Conservation (phyloP, 53 echinoderm and acorn worm genomes). For the Echinarachnius parma region DNA sequence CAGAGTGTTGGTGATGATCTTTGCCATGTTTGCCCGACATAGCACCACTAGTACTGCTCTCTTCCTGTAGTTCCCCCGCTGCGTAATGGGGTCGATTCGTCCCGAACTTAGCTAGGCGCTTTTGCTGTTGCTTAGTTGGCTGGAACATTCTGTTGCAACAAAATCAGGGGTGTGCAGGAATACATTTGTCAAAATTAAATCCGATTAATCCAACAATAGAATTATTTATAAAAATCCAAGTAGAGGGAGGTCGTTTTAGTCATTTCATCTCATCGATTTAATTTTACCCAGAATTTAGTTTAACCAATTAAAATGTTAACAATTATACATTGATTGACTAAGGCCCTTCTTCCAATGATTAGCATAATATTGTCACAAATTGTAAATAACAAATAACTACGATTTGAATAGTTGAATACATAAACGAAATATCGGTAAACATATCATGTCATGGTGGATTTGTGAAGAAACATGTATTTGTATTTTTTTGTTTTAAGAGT, state of each 20-base stretch:
- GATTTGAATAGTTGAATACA: no score
- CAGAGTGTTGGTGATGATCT: constrained; percentile 4
- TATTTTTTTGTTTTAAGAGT: no score
- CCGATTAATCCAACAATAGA: no score
- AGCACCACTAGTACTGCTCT: not conserved
- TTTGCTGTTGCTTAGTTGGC: constrained; percentile 49
- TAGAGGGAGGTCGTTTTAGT: not conserved
- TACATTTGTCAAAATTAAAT: no score
- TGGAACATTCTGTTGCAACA: constrained; percentile 45
- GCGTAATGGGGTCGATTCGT: constrained; percentile 16
- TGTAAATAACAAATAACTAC: no score
- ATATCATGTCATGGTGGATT: no score
- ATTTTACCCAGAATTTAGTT: not conserved
- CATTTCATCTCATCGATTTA: not conserved
- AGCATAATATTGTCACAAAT: no score
- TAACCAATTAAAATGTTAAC: no score
- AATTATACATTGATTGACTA: no score
- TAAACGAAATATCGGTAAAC: no score
- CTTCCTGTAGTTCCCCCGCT: not conserved
- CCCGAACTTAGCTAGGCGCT: constrained; percentile 40
- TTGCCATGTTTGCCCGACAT: not conserved
- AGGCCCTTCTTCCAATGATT: no score
- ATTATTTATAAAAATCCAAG: not conserved
- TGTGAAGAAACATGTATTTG: no score
- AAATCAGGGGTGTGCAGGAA: not conserved